These are phyloP conservation scores for Cristatella mucedo DNA, from an alignment of 2,888 invertebrate genomes.

Conservation along the genomic window DNA sequence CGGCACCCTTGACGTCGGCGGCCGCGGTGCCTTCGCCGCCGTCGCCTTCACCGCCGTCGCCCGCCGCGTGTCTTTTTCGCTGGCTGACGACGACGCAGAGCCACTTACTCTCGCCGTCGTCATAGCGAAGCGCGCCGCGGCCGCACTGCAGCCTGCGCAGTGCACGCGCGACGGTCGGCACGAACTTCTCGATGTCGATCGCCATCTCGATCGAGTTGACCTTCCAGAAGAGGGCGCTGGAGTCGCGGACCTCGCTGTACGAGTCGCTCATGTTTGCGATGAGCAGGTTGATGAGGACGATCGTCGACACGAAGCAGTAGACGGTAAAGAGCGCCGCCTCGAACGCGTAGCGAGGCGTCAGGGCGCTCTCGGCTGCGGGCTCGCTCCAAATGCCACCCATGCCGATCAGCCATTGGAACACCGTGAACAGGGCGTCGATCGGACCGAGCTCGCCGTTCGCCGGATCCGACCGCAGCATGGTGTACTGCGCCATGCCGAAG, in stretches of 20 bases:
- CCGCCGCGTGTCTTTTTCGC: no score
- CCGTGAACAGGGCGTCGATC: slow-evolving; percentile 25
- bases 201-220: no score
- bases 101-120: no score
- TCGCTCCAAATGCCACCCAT: slow-evolving; percentile 19
- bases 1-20: no score
- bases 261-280: slow-evolving; percentile 33
- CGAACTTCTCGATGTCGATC: no score
- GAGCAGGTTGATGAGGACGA: slow-evolving; percentile 25
- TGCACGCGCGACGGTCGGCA: no score
- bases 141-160: no score
- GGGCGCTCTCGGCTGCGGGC: slow-evolving; percentile 13
- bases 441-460: background rate
- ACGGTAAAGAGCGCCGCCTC: slow-evolving; percentile 23
- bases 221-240: slow-evolving; percentile 26
- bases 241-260: slow-evolving; percentile 19
- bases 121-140: no score
- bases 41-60: no score
- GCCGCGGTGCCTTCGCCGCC: no score
- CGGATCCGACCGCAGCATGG: slow-evolving; percentile 21
- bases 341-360: slow-evolving; percentile 15
- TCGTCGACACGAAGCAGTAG: slow-evolving; percentile 26
- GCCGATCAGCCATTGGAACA: slow-evolving; percentile 34
- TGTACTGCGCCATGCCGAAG: slow-evolving; percentile 29
- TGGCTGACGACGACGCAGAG: no score